Base-by-base conservation (phyloP, 2,113 vertebrate species). In the Stomatorhinus ivindoensis region DNA sequence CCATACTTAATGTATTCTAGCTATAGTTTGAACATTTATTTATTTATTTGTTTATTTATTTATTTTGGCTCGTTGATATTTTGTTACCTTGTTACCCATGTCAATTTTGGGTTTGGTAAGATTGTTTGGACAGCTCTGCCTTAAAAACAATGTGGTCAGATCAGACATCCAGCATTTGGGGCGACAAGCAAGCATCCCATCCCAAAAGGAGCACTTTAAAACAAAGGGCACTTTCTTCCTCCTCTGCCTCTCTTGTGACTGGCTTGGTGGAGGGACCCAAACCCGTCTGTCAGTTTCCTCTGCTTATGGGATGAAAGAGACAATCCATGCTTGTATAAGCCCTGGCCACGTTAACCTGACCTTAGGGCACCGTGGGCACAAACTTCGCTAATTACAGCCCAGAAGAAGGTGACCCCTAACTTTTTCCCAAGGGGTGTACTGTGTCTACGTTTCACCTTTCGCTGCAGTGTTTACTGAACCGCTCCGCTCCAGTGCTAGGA, bases 151-250 rank as follows among this genome's bases (percentile, higher is more conserved):
- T 47, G 19, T 48, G 58, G 42, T 47, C 42, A 48, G 17, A 53
- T 65, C 35, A 65, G 35, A 76, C 42, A 2, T 3, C n/a, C 53
- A 83, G 39, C 51, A 85, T 55, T 17, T 55, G 19, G 42, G 15
- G 80, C 42, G 19, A 86, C 31, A 47, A 27, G 42, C 83, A 91
- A 91, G 92, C 90, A 47, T 31, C 83, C 92, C 89, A 58, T 87
- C 50, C 85, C 90, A 88, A 90, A 92, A 92, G 50, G 91, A 93
- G 94, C 95, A 95, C 95, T 96, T 95, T 95, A 94, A 92, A 89
- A 35, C 51, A 91, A 93, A 91, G 91, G 92, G 94, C 94, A 95
- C 94, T 94, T 95, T 39, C n/a, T 69, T 94, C 3, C 61, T 44
- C 46, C 89, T 90, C 93, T 94, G 91, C 92, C 92, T 90, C 90